A percentile compares a stretch with the other conserved stretches of the same genome.
Conservation (phyloP, 2,797 vertebrate species). For the Mallotus villosus region DNA sequence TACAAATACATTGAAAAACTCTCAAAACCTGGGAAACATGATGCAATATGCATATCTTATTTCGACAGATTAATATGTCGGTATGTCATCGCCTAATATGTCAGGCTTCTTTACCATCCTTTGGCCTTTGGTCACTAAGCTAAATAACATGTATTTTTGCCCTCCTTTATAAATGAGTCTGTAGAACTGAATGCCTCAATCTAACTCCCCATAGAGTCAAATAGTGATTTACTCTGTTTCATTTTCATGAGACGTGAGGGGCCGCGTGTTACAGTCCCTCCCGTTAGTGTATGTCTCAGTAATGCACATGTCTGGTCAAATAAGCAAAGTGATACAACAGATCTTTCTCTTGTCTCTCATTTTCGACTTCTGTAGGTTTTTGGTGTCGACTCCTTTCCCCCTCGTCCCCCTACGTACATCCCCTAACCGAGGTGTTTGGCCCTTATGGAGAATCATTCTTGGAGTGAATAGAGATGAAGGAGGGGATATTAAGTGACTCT, state of each 20-base stretch:
- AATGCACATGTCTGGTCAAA: slow-evolving; percentile 9
- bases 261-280: background rate
- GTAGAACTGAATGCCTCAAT: too few relatives aligned
- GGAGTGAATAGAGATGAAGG: slow-evolving; percentile 98
- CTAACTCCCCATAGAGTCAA: background rate
- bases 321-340: background rate
- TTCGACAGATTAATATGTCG: too few relatives aligned
- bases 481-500: slow-evolving; percentile 98
- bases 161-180: too few relatives aligned
- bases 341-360: background rate
- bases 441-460: slow-evolving; percentile 89
- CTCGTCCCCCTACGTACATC: slow-evolving; percentile 36
- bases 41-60: background rate
- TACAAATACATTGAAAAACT: background rate
- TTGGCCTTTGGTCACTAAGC: too few relatives aligned
- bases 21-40: background rate
- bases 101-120: too few relatives aligned
- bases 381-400: background rate
- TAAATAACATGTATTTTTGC: too few relatives aligned
- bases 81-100: too few relatives aligned
- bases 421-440: slow-evolving; percentile 78
- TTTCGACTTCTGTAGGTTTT: background rate
- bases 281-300: slow-evolving; percentile 2
- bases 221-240: slow-evolving; percentile 56
- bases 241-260: slow-evolving; percentile 25